Evolutionary conservation across 2,113 vertebrate species (phyloP), one percentile per base, ranked within the genome.

Genomic region (Odocoileus hemionus): DNA sequence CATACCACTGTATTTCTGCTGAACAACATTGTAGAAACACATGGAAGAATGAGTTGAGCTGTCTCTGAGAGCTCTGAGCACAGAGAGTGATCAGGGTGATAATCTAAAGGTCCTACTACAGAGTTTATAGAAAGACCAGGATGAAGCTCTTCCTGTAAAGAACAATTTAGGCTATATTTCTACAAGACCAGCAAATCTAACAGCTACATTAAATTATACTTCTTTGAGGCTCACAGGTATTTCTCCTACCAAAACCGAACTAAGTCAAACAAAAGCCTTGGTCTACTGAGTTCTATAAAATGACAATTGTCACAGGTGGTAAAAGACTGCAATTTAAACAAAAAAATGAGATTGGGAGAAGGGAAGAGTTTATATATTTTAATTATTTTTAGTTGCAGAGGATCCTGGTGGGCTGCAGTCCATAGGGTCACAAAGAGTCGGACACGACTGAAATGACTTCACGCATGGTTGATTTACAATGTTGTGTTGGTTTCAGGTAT

Each of bases 31-130:
- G 3, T 1, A 9, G 13, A 80, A 79, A 55, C 12, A 11, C 2
- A 3, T 1, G 8, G 12, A 25, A 7, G 3, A 5, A 6, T 19
- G 28, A 25, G 5, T 0, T 25, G 70, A 54, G 26, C 28, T 26
- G n/a, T 23, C 15, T 17, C 19, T 0, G 7, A 36, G 61, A 33
- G 5, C 3, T n/a, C 9, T 16, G 60, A 90, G 4, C 16, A 19
- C 36, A 47, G 19, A 5, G 2, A 28, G 26, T 0, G 2, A 64
- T 83, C 52, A 4, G 45, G 76, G n/a, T 33, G 16, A 57, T 19
- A 30, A 10, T 21, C 64, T 50, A 14, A 45, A 47, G 6, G 7
- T 30, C n/a, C 33, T 52, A 15, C 5, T 4, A 4, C 16, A 85
- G 16, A 61, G 23, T 30, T 28, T 43, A 19, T 12, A n/a, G 17